Conservation (phyloP, 2,888 invertebrate genomes). For the Eristalis tenax region DNA sequence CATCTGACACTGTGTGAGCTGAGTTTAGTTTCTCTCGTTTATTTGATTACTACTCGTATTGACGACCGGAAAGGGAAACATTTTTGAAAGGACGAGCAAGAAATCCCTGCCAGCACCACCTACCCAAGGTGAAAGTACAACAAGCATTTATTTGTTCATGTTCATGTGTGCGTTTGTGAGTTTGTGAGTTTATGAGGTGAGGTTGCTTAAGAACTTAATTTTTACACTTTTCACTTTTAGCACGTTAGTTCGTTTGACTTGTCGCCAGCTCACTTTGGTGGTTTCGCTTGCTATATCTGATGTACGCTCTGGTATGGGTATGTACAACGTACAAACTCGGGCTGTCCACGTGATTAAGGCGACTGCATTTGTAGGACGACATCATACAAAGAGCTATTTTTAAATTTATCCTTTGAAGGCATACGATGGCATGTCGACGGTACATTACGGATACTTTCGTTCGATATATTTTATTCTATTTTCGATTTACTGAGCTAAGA, state of each 20-base stretch:
- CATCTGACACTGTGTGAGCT: slow-evolving; percentile 55
- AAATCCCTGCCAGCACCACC: not conserved
- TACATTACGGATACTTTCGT: slow-evolving; percentile 51
- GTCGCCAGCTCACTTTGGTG: slow-evolving; percentile 17
- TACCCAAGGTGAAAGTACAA: not conserved
- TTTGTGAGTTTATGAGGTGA: not conserved
- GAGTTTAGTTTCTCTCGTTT: slow-evolving; percentile 31
- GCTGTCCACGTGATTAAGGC: slow-evolving; percentile 13
- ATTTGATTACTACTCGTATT: slow-evolving; percentile 54
- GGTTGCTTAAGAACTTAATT: slow-evolving; percentile 54
- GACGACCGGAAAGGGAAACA: slow-evolving; percentile 46
- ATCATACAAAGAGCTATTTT: slow-evolving; percentile 50
- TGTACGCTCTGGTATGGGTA: not conserved
- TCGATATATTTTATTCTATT: slow-evolving; percentile 45
- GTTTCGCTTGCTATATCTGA: slow-evolving; percentile 1
- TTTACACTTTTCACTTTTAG: slow-evolving; percentile 54
- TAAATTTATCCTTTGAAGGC: slow-evolving; percentile 51
- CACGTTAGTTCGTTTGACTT: slow-evolving; percentile 54
- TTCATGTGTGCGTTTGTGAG: not conserved
- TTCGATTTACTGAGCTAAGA: slow-evolving; percentile 19
- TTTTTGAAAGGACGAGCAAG: slow-evolving; percentile 5
- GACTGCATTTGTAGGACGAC: slow-evolving; percentile 44
- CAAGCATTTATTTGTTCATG: not conserved
- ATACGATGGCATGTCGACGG: slow-evolving; percentile 53
- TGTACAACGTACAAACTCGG: slow-evolving; percentile 7